Base-by-base conservation (phyloP, 2,797 vertebrate species). In the Dallia pectoralis region DNA sequence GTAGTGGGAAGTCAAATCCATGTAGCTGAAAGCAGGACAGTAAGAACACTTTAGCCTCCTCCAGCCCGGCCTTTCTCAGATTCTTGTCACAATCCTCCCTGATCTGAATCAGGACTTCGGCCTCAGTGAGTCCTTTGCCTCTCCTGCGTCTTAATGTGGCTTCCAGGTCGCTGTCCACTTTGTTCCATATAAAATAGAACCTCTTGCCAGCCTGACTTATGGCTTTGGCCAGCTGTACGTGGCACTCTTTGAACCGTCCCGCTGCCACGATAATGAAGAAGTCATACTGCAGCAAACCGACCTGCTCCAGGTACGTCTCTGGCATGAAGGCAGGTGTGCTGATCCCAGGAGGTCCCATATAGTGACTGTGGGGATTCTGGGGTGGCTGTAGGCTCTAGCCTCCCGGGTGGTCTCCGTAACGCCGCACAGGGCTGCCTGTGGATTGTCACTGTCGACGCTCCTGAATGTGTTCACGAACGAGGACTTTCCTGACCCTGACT, bases 291-390 rank as follows among this genome's bases (percentile, higher is more conserved):
- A 89, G 36, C 12, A 94, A 92, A 27, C 69, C 75, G 61, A 92
- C 88, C 33, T 73, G 66, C 72, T 91, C 69, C 69, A 94, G 80
- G 80, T 95, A 95, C 3, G 83, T 67, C 27, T 88, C 78, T 0
- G 91, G 90, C 4, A 89, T 86, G 80, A 93, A 93, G 0, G 77
- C 87, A 0, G 81, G 86, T 5, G 82, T 88, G 1, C 93, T 92
- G 0, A 89, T 84, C 3, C 92, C 93, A 0, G 93, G 93, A 95
- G 85, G 72, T 95, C 94, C 93, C 93, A 94, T 3, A 95, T 30
- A 2, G 36, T 86, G n/a, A 94, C 87, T 0, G 84, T 88, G 0
- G 90, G 80, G 19, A 88, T 79, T 27, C 82, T 82, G 0, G 91
- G 93, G 77, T 93, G 91, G 0, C 74, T 67, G 68, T 93, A 95